Conservation (phyloP, 1,140 invertebrate genomes). For the Myzus persicae region DNA sequence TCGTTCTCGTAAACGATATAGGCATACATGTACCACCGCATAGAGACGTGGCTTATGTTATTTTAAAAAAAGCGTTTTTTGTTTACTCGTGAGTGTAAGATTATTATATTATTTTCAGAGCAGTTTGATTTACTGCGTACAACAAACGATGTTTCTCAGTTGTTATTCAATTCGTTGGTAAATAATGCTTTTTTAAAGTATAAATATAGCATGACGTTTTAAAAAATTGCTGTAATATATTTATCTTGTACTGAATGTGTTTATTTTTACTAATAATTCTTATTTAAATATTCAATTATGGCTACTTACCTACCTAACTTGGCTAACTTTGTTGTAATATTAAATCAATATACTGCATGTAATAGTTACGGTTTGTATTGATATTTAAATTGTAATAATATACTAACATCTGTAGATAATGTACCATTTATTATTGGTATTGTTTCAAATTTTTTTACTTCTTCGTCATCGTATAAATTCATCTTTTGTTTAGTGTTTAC, state of each 20-base stretch:
- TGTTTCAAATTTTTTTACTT: background rate
- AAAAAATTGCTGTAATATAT: background rate
- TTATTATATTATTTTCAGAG: background rate
- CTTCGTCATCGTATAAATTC: background rate
- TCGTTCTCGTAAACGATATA: background rate
- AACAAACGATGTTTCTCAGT: background rate
- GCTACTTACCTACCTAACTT: background rate
- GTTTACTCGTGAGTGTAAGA: background rate
- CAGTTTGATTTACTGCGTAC: background rate
- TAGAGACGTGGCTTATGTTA: background rate
- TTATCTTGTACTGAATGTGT: background rate
- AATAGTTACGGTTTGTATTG: background rate
- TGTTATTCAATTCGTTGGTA: background rate
- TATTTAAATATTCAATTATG: background rate
- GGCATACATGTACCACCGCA: background rate
- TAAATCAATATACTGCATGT: background rate
- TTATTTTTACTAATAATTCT: background rate
- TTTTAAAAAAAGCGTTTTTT: background rate
- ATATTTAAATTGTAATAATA: background rate
- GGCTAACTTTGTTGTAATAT: background rate
- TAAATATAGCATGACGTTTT: background rate
- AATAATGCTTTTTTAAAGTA: background rate
- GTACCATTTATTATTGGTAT: background rate
- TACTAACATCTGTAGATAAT: background rate
- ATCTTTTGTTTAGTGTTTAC: background rate